Conservation (phyloP, 2,113 vertebrate genomes). For the Chlamydotis undulata region DNA sequence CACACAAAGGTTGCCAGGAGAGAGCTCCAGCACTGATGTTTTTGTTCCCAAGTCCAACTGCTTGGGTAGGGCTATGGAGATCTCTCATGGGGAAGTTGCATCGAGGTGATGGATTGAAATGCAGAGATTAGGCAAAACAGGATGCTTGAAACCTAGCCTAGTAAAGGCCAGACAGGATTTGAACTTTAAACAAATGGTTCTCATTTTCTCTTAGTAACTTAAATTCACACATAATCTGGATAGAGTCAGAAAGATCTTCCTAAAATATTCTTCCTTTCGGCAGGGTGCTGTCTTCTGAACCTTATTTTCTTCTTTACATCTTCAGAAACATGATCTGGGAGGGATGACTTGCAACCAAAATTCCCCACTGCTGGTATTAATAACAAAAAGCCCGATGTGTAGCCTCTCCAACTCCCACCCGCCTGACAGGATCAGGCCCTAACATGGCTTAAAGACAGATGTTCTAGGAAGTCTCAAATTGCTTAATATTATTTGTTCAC, state of each 20-base stretch:
- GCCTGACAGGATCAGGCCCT: slow-evolving; percentile 12
- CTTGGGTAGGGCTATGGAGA: not conserved
- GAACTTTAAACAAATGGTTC: slow-evolving; percentile 63
- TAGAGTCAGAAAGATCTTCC: slow-evolving; percentile 21
- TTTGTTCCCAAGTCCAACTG: slow-evolving; percentile 8
- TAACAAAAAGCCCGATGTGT: not conserved
- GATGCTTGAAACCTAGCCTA: slow-evolving; percentile 48
- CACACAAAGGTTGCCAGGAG: not conserved
- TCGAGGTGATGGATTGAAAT: slow-evolving; percentile 42
- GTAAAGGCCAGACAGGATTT: slow-evolving; percentile 38
- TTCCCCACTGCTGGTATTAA: slow-evolving; percentile 36
- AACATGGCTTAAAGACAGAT: slow-evolving; percentile 19
- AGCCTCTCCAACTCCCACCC: not conserved
- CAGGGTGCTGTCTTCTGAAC: slow-evolving; percentile 30
- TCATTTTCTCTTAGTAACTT: slow-evolving; percentile 50
- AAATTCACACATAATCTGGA: slow-evolving; percentile 44
- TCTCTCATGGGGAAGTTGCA: slow-evolving; percentile 36
- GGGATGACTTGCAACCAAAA: not conserved
- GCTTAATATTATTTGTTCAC: slow-evolving; percentile 54
- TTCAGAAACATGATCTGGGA: slow-evolving; percentile 43
- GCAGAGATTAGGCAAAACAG: slow-evolving; percentile 24
- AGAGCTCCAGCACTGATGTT: not conserved
- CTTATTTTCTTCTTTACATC: slow-evolving; percentile 37
- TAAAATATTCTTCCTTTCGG: slow-evolving; percentile 50
- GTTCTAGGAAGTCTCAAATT: slow-evolving; percentile 46